These are phyloP conservation scores for Timandra comae DNA, from an alignment of 2,888 invertebrate species.

Conservation along the genomic window DNA sequence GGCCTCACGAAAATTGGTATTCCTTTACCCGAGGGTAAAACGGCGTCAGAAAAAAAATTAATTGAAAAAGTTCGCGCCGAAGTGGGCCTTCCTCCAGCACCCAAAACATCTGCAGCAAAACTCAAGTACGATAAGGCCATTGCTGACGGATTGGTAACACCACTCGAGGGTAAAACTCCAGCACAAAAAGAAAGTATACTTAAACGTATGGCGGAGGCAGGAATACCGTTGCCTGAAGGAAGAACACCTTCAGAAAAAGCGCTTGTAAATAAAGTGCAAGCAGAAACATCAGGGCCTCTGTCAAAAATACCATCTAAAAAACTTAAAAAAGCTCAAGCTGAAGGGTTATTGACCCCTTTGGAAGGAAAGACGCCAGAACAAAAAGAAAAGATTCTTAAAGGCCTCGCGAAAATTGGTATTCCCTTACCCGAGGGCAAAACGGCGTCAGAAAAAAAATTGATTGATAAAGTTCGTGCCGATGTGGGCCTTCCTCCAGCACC, in stretches of 20 bases:
- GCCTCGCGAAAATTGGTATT: conserved; percentile 22
- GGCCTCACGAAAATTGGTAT: conserved; percentile 7
- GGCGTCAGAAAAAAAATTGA: conserved; percentile 26
- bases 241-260: conserved; percentile 23
- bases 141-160: conserved; percentile 24
- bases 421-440: conserved; percentile 27
- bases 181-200: conserved; percentile 28
- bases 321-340: conserved; percentile 24
- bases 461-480: conserved; percentile 25
- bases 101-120: conserved; percentile 17
- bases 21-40: conserved; percentile 20
- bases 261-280: conserved; percentile 18
- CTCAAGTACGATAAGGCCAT: conserved; percentile 19
- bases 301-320: conserved; percentile 16
- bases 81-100: conserved; percentile 22
- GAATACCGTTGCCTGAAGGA: conserved; percentile 22
- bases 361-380: conserved; percentile 23
- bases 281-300: conserved; percentile 2
- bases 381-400: conserved; percentile 26
- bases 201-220: conserved; percentile 12
- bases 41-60: conserved; percentile 13
- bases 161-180: conserved; percentile 27
- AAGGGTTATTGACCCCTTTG: conserved; percentile 19
- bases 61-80: conserved; percentile 22
- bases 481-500: conserved; percentile 29